phyloP scores from a whole-genome alignment of 2,113 vertebrate genomes.

The Malurus elegans region DNA sequence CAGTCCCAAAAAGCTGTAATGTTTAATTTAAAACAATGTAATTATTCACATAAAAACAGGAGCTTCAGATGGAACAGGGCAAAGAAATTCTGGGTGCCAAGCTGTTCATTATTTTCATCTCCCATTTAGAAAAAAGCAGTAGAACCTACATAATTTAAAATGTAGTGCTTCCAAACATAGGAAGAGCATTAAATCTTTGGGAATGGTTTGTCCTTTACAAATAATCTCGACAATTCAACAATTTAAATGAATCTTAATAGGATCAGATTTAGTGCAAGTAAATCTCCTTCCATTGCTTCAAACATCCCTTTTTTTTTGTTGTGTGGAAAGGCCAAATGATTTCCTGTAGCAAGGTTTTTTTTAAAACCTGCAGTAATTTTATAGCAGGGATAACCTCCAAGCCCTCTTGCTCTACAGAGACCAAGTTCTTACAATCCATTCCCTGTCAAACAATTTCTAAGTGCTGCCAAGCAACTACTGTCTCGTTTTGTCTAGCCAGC shows the following conservation, averaged over 20 bases:
- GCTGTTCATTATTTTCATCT: neutral
- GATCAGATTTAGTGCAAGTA: neutral
- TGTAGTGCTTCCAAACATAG: neutral
- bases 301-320: neutral
- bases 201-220: neutral
- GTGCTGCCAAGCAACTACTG: neutral
- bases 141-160: neutral
- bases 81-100: neutral
- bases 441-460: neutral
- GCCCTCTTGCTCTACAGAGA: neutral
- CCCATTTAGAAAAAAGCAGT: neutral
- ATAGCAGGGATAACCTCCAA: slow-evolving; percentile 12
- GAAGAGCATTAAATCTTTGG: neutral
- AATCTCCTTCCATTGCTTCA: neutral
- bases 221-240: neutral
- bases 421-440: neutral
- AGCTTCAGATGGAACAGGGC: neutral
- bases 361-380: neutral
- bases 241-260: neutral
- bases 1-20: neutral
- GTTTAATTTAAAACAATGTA: neutral
- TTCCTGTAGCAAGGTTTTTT: neutral
- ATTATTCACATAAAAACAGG: neutral
- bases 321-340: neutral
- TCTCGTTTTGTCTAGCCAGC: neutral